phyloP scores from a whole-genome alignment of 2,113 vertebrate genomes.

The Thinocorus orbignyianus region DNA sequence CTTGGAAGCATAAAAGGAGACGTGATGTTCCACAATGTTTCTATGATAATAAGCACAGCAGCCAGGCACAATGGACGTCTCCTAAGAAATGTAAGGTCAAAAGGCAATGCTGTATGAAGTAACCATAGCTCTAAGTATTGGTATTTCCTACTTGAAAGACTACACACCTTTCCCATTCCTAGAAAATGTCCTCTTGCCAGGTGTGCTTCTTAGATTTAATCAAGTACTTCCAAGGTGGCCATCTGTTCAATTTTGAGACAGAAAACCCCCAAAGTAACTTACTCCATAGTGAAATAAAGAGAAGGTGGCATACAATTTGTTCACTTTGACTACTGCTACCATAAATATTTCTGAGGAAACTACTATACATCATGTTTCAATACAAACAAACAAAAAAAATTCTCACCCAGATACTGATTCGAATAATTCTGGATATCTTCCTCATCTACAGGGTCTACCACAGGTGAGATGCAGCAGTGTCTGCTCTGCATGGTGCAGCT shows the following conservation, averaged over 20 bases:
- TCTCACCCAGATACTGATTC: background rate
- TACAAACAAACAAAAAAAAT: background rate
- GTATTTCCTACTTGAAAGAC: background rate
- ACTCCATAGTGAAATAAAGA: constrained; percentile 34
- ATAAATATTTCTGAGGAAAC: background rate
- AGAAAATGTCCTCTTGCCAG: background rate
- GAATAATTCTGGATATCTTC: background rate
- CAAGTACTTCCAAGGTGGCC: background rate
- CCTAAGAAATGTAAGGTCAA: background rate
- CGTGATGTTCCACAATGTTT: background rate
- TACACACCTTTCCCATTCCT: background rate
- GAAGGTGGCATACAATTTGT: background rate
- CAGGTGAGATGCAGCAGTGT: background rate
- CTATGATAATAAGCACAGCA: background rate
- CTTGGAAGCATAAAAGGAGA: background rate
- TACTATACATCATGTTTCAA: background rate
- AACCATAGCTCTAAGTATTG: background rate
- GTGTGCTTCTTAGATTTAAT: background rate
- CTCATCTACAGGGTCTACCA: background rate
- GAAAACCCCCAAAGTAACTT: background rate
- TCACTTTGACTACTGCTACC: background rate
- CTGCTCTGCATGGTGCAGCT: background rate
- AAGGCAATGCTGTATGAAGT: background rate
- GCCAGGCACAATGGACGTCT: background rate
- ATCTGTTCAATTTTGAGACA: constrained; percentile 24